These are phyloP conservation scores for Paramormyrops hopkinsi DNA, from an alignment of 2,797 vertebrate species.

Conservation along the genomic window DNA sequence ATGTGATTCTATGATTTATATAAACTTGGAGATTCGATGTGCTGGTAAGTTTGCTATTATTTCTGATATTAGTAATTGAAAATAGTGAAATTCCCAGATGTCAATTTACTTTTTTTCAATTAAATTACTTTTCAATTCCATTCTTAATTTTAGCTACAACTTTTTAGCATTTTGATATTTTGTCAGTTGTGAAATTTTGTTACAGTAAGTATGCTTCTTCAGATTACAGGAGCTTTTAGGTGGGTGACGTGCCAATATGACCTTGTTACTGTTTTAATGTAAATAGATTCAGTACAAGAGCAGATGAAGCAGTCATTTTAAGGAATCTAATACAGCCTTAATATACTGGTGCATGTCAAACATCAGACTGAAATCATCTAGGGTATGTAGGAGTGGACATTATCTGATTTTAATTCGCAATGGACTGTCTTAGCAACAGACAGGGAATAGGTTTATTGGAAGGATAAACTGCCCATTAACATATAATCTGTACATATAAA, in stretches of 20 bases:
- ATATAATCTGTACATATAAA: constrained; percentile 25
- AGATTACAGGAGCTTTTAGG: neutral
- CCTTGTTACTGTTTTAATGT: neutral
- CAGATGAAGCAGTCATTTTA: neutral
- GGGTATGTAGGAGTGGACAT: neutral
- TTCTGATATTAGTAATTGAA: neutral
- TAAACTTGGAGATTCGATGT: neutral
- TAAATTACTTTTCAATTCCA: neutral
- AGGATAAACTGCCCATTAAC: neutral
- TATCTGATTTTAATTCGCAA: neutral
- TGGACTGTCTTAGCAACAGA: neutral
- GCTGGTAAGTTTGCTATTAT: neutral
- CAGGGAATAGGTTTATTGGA: neutral
- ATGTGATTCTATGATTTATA: neutral
- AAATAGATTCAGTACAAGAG: neutral
- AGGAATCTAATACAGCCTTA: neutral
- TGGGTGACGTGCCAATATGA: neutral
- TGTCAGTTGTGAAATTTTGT: neutral
- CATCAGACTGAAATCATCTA: neutral
- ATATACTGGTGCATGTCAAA: neutral
- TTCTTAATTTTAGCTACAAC: neutral
- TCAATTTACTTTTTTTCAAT: neutral
- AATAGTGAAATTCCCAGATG: neutral
- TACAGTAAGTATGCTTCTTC: neutral
- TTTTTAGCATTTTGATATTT: neutral